These are phyloP conservation scores for Diloba caeruleocephala DNA, from an alignment of 2,888 invertebrate species.

Conservation along the genomic window DNA sequence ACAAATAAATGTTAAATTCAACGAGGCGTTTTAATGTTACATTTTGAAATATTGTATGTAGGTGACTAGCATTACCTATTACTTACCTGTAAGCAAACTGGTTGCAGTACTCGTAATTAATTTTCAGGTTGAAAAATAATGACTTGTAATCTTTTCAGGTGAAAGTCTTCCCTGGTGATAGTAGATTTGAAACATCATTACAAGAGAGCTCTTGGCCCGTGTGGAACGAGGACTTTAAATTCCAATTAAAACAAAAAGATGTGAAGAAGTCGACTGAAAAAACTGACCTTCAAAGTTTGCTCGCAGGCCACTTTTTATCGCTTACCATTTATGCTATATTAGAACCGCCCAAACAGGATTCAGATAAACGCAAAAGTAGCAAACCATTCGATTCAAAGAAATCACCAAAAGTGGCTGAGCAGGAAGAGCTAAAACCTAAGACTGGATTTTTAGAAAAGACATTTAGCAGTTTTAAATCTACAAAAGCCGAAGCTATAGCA, in stretches of 20 bases:
- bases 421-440: constrained; percentile 85
- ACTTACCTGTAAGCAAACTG: constrained; percentile 3
- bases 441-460: constrained; percentile 85
- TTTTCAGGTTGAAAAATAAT: constrained; percentile 16
- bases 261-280: constrained; percentile 81
- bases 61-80: not conserved
- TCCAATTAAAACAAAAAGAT: constrained; percentile 90
- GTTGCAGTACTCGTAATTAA: constrained; percentile 1
- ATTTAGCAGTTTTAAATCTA: constrained; percentile 83
- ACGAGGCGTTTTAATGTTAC: not conserved
- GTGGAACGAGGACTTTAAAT: constrained; percentile 94
- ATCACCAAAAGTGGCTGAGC: constrained; percentile 75
- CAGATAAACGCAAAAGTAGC: constrained; percentile 75
- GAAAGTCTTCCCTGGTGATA: constrained; percentile 93
- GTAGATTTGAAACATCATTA: constrained; percentile 92
- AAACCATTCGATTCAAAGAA: constrained; percentile 76
- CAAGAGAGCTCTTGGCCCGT: constrained; percentile 94
- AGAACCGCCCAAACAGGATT: constrained; percentile 86
- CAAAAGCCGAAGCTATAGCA: constrained; percentile 78
- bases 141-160: constrained; percentile 87
- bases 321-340: constrained; percentile 92
- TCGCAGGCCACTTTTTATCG: constrained; percentile 91
- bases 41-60: constrained; percentile 4
- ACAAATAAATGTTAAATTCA: not conserved
- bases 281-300: constrained; percentile 87